phyloP scores from a whole-genome alignment of 2,113 vertebrate species.

The Motacilla tschutschensis region DNA sequence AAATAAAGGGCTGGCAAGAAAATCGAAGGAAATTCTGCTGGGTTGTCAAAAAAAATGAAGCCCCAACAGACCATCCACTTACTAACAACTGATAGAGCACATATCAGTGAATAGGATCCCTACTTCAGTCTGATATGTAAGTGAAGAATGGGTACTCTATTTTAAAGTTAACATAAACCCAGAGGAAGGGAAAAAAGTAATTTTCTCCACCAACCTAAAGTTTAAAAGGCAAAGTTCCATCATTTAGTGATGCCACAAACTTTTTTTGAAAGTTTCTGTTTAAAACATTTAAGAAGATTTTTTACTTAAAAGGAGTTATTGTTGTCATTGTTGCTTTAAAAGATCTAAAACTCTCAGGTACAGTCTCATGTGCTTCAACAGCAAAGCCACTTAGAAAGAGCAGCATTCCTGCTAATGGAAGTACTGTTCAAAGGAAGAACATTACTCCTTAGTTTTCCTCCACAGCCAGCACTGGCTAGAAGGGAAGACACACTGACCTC shows the following conservation, averaged over 20 bases:
- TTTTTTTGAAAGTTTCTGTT: slow-evolving; percentile 1
- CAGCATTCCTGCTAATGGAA: slow-evolving; percentile 53
- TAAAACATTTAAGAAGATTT: slow-evolving; percentile 36
- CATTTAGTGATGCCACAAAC: not conserved
- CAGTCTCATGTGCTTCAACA: not conserved
- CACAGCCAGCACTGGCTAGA: slow-evolving; percentile 6
- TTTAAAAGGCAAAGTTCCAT: not conserved
- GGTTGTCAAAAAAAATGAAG: not conserved
- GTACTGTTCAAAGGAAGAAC: slow-evolving; percentile 45
- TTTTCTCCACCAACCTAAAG: not conserved
- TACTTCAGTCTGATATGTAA: not conserved
- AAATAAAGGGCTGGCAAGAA: not conserved
- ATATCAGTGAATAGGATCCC: not conserved
- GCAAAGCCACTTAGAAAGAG: slow-evolving; percentile 17
- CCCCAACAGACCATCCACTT: not conserved
- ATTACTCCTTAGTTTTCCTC: not conserved
- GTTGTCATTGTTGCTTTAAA: not conserved
- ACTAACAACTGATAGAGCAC: not conserved
- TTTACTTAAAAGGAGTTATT: slow-evolving; percentile 7
- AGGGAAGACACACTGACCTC: slow-evolving; percentile 27
- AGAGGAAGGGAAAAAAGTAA: not conserved
- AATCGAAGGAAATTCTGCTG: not conserved
- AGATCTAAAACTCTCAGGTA: slow-evolving; percentile 26
- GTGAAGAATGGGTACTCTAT: not conserved
- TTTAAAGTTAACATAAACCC: not conserved